Conservation (phyloP, 92 coral and sea anemone species). For the Porites divaricata region DNA sequence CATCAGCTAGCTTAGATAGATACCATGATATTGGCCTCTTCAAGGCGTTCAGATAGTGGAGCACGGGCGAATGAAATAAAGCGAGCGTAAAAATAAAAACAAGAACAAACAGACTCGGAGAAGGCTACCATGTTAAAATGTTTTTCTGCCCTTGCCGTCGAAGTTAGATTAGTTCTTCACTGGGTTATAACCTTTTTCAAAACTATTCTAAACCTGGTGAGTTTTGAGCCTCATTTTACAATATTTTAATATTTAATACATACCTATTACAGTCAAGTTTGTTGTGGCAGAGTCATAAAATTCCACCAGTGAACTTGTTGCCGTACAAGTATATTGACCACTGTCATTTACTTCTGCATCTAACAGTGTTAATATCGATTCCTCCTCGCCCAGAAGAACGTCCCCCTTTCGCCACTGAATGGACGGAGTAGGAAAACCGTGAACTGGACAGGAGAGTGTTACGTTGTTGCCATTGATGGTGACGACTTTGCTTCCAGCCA, state of each 20-base stretch:
- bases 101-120: too few relatives aligned
- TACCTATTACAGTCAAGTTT: slow-evolving; percentile 60
- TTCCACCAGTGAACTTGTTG: slow-evolving; percentile 51
- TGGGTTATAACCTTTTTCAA: too few relatives aligned
- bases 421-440: slow-evolving; percentile 61
- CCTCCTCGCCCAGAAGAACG: not conserved
- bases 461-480: slow-evolving; percentile 60
- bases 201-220: not conserved
- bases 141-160: too few relatives aligned
- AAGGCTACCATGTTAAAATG: too few relatives aligned
- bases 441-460: slow-evolving; percentile 46
- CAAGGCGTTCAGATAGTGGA: too few relatives aligned
- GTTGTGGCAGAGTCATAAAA: slow-evolving; percentile 33
- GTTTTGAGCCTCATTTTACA: not conserved
- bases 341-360: slow-evolving; percentile 58
- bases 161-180: too few relatives aligned
- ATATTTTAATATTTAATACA: not conserved
- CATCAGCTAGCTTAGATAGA: too few relatives aligned
- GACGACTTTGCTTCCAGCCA: slow-evolving; percentile 48
- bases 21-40: too few relatives aligned
- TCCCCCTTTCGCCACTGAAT: slow-evolving; percentile 55
- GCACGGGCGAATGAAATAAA: too few relatives aligned
- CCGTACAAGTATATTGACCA: slow-evolving; percentile 74
- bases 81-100: too few relatives aligned
- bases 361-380: slow-evolving; percentile 14